A percentile compares a stretch with the other conserved stretches of the same genome.
These are phyloP conservation scores for Benthosema pterotum DNA, from an alignment of 2,797 vertebrate species.

Conservation along the genomic window DNA sequence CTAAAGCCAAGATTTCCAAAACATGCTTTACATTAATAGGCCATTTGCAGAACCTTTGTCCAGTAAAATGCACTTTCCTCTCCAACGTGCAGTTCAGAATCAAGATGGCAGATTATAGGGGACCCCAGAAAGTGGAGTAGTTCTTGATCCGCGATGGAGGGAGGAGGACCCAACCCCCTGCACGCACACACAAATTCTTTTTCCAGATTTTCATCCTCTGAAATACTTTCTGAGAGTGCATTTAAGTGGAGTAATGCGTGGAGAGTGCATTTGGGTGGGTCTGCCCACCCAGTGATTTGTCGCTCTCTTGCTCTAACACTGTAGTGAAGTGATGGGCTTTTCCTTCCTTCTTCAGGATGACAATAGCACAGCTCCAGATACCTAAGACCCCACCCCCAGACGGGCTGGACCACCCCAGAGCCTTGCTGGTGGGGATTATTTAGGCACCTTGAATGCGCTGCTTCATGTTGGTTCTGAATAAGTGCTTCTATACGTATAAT, in stretches of 20 bases:
- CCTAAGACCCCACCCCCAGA: constrained; percentile 44
- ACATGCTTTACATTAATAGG: constrained; percentile 24
- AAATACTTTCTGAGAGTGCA: constrained; percentile 21
- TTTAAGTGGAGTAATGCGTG: constrained; percentile 43
- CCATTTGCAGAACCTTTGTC: constrained; percentile 35
- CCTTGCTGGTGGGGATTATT: constrained; percentile 71
- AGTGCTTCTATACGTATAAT: no score
- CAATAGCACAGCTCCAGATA: constrained; percentile 66
- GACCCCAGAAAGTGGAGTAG: neutral
- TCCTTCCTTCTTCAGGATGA: constrained; percentile 61
- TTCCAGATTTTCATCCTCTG: constrained; percentile 21
- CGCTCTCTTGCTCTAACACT: constrained; percentile 26
- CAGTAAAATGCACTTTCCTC: constrained; percentile 30
- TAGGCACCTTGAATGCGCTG: constrained; percentile 64
- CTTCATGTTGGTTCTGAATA: no score
- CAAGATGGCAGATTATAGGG: constrained; percentile 26
- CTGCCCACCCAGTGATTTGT: constrained; percentile 59
- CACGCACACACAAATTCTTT: constrained; percentile 33
- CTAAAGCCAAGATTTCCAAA: constrained; percentile 18
- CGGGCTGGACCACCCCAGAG: constrained; percentile 78
- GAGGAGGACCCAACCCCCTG: constrained; percentile 3
- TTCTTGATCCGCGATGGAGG: constrained; percentile 9
- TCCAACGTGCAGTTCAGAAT: constrained; percentile 22
- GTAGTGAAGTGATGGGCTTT: constrained; percentile 69
- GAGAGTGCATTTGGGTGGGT: constrained; percentile 43